Evolutionary conservation across 2,888 invertebrate genomes (phyloP), one percentile per base, ranked within the genome.

Genomic region (Brachyptera putata): DNA sequence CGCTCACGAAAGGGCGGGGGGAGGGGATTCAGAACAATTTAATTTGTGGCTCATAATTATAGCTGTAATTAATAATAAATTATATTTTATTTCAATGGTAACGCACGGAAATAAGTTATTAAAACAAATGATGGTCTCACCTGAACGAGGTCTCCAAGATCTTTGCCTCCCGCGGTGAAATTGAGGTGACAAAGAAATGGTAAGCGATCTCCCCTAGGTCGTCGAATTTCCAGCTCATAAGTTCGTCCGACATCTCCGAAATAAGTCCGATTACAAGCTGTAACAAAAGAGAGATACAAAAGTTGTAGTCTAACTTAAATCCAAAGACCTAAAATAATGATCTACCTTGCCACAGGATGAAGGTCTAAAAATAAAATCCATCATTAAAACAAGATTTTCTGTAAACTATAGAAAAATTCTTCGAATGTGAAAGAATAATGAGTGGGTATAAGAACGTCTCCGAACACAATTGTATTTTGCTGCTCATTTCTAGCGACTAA

Each of bases 191-290:
- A 91, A 67, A 89, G 77, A 75, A 89, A 90, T 18, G 90, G 90
- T 63, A 89, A 80, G 69, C 86, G 83, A 70, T 86, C 85, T 73
- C 87, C 87, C 53, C 84, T 77, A 24, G 90, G 90, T 66, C 86
- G 79, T 61, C 87, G 82, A 64, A 91, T 84, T 74, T 89, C 87
- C 68, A 91, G 75, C 71, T 88, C 86, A 76, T 90, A 91, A 21
- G 89, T 90, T 62, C 85, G 80, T 0, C 89, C 89, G 55, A 87
- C 86, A 70, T 89, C 87, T 1, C 91, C 91, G 78, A 84, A 87
- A 73, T 88, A 86, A 18, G 91, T 91, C 69, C 86, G 81, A 77
- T 91, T 91, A 78, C 91, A 91, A 30, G 88, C 91, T 91, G 82
- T 36, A 26, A 57, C 34, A 13, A 34, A 14, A 21, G 21, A 16